A percentile compares a stretch with the other conserved stretches of the same genome.
Conservation (phyloP, 2,888 invertebrate genomes). For the Hyles lineata region DNA sequence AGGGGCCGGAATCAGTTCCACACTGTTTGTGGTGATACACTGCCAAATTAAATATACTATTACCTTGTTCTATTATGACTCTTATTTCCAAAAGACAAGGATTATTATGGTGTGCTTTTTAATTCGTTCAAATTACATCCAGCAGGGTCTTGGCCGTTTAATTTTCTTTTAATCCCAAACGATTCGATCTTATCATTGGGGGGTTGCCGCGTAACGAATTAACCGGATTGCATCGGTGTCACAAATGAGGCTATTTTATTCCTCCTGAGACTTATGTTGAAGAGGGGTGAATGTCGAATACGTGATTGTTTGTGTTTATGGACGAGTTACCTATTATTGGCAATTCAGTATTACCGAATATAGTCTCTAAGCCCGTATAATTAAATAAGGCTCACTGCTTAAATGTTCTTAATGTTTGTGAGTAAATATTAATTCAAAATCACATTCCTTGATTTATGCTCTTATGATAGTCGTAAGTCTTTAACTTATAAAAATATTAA, state of each 20-base stretch:
- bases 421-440: too few species aligned
- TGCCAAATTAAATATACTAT: conserved; percentile 39
- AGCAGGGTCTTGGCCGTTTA: conserved; percentile 76
- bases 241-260: conserved; percentile 82
- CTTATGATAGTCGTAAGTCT: too few species aligned
- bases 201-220: conserved; percentile 81
- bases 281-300: conserved; percentile 50
- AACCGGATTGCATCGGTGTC: conserved; percentile 82
- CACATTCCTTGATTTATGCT: too few species aligned
- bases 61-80: conserved; percentile 38
- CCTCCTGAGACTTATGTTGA: conserved; percentile 69
- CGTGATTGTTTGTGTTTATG: conserved; percentile 65
- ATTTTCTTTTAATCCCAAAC: conserved; percentile 84
- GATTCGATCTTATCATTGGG: conserved; percentile 78
- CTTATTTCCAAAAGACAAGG: conserved; percentile 44
- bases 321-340: conserved; percentile 54
- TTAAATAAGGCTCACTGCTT: background rate
- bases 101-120: conserved; percentile 2
- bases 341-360: conserved; percentile 44
- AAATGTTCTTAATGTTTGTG: background rate
- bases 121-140: conserved; percentile 19
- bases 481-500: too few species aligned
- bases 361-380: conserved; percentile 1
- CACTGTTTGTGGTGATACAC: conserved; percentile 65
- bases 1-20: conserved; percentile 71